Base-by-base conservation (phyloP, 2,888 invertebrate genomes). In the Diarsia dahlii region DNA sequence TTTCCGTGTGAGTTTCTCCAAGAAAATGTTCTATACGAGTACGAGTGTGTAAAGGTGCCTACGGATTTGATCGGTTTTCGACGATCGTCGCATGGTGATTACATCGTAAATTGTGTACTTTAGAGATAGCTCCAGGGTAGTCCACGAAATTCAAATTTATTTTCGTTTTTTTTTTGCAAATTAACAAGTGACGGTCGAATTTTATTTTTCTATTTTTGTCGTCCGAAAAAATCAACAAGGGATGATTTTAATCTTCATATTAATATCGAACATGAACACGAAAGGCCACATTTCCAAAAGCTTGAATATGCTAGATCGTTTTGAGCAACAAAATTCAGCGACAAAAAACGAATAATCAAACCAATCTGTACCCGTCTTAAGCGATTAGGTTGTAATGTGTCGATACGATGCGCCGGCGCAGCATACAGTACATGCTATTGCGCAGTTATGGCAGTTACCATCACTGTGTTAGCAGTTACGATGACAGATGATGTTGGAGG, bases 1-100 rank as follows among this genome's bases (percentile, higher is more conserved):
- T 80, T 86, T 81, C 84, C 77, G 69, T 45, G n/a, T 69, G 68
- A 73, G 78, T 81, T 84, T 84, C 86, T 80, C 74, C 70, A 62
- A 84, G 77, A 84, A 77, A 86, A 76, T 79, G 65, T 63, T 67
- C n/a, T 2, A 28, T 5, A 60, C 18, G 28, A n/a, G 56, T 5
- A 60, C 18, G 28, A n/a, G 56, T 63, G 46, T 69, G 13, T 80
- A 18, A 72, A 46, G 46, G 6, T 72, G 70, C 2, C 3, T 46
- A n/a, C 18, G 56, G 18, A 56, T 23, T 70, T 46, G 46, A 12
- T n/a, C 20, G 3, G 12, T 48, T 63, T 58, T 62, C n/a, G 12
- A 12, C 3, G 15, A 15, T 28, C 10, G 5, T 23, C 13, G 23
- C 5, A 15, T 15, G 3, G 52, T 54, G n/a, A n/a, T n/a, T n/a